Base-by-base conservation (phyloP, 2,888 invertebrate genomes). In the Hecatera dysodea region DNA sequence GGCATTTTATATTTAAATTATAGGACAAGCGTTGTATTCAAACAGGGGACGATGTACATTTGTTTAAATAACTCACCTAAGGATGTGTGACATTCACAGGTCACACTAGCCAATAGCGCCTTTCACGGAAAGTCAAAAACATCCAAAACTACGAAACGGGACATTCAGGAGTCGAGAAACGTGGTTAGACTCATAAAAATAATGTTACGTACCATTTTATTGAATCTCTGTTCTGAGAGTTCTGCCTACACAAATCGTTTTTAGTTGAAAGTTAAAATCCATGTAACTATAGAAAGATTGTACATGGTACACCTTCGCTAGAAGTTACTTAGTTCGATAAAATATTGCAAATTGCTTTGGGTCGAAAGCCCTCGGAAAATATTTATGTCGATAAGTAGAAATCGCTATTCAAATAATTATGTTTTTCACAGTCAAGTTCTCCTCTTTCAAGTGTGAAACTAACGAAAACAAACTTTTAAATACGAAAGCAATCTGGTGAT, bases 291-390 rank as follows among this genome's bases (percentile, higher is more conserved):
- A 59, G 3, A 27, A 27, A 52, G 9, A 63, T 62, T 53, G 33
- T 50, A 42, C 36, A 9, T 42, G 46, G 67, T 52, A 27, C 12
- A n/a, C 9, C 17, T 2, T 17, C 17, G 5, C 42, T 57, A 17
- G 27, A 42, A 27, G 17, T 64, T 63, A 52, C 39, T 44, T 55
- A 22, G 15, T 29, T 39, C 1, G n/a, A 48, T 53, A 36, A 55
- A 65, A 69, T 62, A 75, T 62, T 68, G 39, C 19, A 67, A 69
- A 80, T 69, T 52, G 59, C 36, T 80, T 62, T 15, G 62, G 50
- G 17, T 61, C 24, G 17, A n/a, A 46, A 57, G 19, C 8, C 3
- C 2, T 48, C 22, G 42, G 2, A 4, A 60, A n/a, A n/a, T n/a
- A n/a, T n/a, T n/a, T n/a, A n/a, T n/a, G n/a, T n/a, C n/a, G n/a